Evolutionary conservation across 2,888 invertebrate species (phyloP).

Genomic region (Tetramorium bicarinatum): DNA sequence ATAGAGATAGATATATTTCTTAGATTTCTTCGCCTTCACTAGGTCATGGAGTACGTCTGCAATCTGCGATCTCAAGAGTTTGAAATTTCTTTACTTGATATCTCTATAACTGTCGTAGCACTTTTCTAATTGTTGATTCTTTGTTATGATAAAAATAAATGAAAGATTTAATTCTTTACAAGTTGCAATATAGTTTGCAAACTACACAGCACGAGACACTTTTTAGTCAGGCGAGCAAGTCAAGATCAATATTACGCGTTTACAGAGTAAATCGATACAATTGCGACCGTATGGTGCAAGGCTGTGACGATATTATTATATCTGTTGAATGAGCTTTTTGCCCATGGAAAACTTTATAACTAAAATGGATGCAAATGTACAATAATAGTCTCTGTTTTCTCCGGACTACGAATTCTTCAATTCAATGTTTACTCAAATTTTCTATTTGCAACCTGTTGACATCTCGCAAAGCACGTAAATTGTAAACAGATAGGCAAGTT

Average conservation of each 20-base stretch:
- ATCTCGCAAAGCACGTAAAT: neutral
- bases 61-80: neutral
- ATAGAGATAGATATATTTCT: neutral
- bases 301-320: neutral
- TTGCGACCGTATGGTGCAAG: neutral
- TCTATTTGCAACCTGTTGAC: neutral
- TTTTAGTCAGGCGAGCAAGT: neutral
- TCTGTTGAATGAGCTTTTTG: neutral
- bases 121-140: conserved; percentile 1
- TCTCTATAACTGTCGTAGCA: neutral
- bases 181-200: neutral
- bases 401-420: neutral
- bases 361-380: neutral
- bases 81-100: neutral
- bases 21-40: neutral
- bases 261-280: conserved; percentile 24
- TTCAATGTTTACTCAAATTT: neutral
- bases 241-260: conserved; percentile 10
- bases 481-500: conserved; percentile 18
- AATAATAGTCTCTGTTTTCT: neutral
- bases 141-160: conserved; percentile 15
- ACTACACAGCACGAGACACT: neutral
- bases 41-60: neutral
- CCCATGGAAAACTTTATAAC: neutral
- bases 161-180: neutral